Percentiles rank a stretch among this genome's conserved stretches.
Evolutionary conservation across 2,888 invertebrate genomes (phyloP).

Genomic region (Drosophila quinaria): DNA sequence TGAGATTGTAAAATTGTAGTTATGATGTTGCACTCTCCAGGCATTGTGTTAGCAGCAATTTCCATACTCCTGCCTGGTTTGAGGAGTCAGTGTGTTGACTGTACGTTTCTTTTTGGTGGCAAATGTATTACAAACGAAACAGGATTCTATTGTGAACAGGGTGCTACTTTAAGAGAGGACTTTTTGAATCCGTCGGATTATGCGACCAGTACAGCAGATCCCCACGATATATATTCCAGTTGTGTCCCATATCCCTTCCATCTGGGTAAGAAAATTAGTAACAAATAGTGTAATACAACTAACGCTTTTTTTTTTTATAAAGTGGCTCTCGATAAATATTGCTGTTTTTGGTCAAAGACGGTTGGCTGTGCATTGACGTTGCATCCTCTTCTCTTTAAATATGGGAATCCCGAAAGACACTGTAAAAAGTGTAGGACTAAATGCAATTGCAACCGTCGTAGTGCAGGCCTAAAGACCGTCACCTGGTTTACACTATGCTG

Average conservation of each 20-base stretch:
- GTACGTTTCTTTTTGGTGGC: not conserved
- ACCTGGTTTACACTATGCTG: not conserved
- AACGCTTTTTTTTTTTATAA: not conserved
- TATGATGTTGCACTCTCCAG: not conserved
- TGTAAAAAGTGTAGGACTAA: constrained; percentile 26
- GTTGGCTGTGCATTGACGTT: constrained; percentile 43
- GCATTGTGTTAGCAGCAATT: constrained; percentile 12
- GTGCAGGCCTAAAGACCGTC: not conserved
- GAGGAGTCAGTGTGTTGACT: constrained; percentile 31
- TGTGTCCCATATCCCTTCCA: constrained; percentile 37
- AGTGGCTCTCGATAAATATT: constrained; percentile 26
- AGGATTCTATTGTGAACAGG: constrained; percentile 31
- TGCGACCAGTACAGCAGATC: not conserved
- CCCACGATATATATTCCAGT: not conserved
- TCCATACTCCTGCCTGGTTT: not conserved
- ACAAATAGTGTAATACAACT: too few relatives aligned
- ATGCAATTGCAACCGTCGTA: constrained; percentile 12
- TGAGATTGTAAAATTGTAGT: not conserved
- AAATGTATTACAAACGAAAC: not conserved
- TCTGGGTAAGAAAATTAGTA: constrained; percentile 23
- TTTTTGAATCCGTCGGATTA: not conserved
- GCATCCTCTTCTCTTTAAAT: not conserved
- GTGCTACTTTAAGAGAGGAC: not conserved
- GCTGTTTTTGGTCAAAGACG: constrained; percentile 49
- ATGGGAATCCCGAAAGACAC: not conserved